These are phyloP conservation scores for Megathymus violae DNA, from an alignment of 1,140 invertebrate genomes.

Conservation along the genomic window DNA sequence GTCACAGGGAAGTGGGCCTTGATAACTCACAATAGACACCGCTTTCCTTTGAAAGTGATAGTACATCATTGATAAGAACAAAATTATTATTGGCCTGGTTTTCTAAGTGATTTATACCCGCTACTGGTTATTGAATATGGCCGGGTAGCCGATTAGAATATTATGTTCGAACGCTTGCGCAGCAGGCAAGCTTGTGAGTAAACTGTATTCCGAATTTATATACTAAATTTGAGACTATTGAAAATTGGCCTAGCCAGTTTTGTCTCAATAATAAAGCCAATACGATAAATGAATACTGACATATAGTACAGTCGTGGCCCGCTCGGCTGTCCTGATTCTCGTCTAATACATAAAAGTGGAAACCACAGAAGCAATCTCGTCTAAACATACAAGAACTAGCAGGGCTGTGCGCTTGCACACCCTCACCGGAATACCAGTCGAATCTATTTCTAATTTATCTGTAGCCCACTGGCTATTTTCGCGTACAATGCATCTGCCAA, in stretches of 20 bases:
- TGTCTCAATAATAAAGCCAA: too few relatives aligned
- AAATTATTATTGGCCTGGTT: conserved; percentile 56
- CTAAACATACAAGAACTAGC: not conserved
- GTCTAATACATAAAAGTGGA: too few relatives aligned
- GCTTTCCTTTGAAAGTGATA: conserved; percentile 40
- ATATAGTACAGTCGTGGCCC: too few relatives aligned
- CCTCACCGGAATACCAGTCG: conserved; percentile 27
- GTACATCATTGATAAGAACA: conserved; percentile 47
- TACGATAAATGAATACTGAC: too few relatives aligned
- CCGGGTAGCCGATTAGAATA: conserved; percentile 22
- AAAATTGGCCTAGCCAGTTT: too few relatives aligned
- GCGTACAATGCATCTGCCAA: conserved; percentile 33
- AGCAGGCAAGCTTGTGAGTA: conserved; percentile 16
- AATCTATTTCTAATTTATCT: conserved; percentile 35
- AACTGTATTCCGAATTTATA: conserved; percentile 7
- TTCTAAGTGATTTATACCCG: conserved; percentile 52
- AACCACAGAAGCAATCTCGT: too few relatives aligned
- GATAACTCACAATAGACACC: conserved; percentile 42
- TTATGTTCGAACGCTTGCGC: conserved; percentile 15
- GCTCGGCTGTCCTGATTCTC: too few relatives aligned
- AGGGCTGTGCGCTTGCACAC: conserved; percentile 10
- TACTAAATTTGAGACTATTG: too few relatives aligned
- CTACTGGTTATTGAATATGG: conserved; percentile 49
- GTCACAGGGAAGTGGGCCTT: conserved; percentile 39
- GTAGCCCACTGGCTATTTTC: conserved; percentile 29